A percentile compares a stretch with the other conserved stretches of the same genome.
These are phyloP conservation scores for Pogonognathellus flavescens DNA, from an alignment of 1,140 invertebrate species.

Conservation along the genomic window DNA sequence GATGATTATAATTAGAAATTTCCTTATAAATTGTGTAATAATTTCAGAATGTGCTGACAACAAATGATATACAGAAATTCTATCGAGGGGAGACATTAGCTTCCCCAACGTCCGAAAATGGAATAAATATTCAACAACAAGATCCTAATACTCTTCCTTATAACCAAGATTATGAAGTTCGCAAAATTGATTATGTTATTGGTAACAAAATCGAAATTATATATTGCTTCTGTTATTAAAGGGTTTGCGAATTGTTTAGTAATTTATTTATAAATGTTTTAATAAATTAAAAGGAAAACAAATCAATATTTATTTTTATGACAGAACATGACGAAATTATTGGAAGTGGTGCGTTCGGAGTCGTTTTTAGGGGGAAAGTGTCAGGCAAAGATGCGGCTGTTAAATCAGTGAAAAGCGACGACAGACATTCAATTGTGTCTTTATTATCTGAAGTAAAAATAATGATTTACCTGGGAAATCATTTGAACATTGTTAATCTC, in stretches of 20 bases:
- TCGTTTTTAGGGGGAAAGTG: background rate
- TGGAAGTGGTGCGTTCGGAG: background rate
- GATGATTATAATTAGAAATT: too few relatives aligned
- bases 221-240: too few relatives aligned
- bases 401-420: background rate
- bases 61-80: background rate
- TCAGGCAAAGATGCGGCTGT: background rate
- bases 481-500: background rate
- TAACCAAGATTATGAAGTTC: background rate
- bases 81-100: background rate
- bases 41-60: background rate
- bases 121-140: background rate
- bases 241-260: too few relatives aligned
- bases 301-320: background rate
- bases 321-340: background rate
- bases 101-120: too few relatives aligned
- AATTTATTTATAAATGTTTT: too few relatives aligned
- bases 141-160: background rate
- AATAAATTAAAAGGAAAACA: too few relatives aligned
- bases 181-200: background rate
- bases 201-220: too few relatives aligned
- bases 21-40: too few relatives aligned
- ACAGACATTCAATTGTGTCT: background rate
- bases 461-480: constrained; percentile 5
- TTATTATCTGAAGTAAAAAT: background rate